Conservation (phyloP, 2,888 invertebrate genomes). For the Melolontha melolontha region DNA sequence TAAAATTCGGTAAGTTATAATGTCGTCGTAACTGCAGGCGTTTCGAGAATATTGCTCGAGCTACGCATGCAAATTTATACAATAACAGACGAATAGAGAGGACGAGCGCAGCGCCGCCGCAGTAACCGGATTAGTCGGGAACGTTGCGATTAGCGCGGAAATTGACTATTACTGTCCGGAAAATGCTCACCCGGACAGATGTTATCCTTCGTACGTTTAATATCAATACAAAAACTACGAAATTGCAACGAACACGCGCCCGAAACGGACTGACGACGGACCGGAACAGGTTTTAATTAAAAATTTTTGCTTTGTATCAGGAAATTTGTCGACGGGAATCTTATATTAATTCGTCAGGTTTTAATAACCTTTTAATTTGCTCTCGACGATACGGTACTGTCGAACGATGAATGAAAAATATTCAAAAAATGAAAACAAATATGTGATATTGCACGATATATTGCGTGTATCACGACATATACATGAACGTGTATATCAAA, state of each 20-base stretch:
- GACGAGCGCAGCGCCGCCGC: constrained; percentile 43
- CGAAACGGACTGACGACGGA: constrained; percentile 7
- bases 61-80: constrained; percentile 58
- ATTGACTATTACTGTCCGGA: constrained; percentile 60
- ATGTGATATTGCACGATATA: not conserved
- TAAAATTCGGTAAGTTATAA: constrained; percentile 33
- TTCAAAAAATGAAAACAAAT: not conserved
- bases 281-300: constrained; percentile 40
- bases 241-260: constrained; percentile 23
- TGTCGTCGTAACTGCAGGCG: constrained; percentile 19
- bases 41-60: constrained; percentile 32
- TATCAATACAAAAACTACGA: constrained; percentile 39
- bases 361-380: constrained; percentile 21
- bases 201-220: constrained; percentile 51
- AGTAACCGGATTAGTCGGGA: constrained; percentile 58
- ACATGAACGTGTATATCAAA: not conserved
- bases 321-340: constrained; percentile 19
- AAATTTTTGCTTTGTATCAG: constrained; percentile 41
- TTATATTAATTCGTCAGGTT: constrained; percentile 32
- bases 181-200: constrained; percentile 55
- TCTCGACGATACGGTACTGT: not conserved
- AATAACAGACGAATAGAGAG: constrained; percentile 54
- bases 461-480: not conserved
- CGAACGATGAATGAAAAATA: not conserved
- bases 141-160: constrained; percentile 59